Conservation (phyloP, 2,113 vertebrate genomes). For the Mustelus asterias region DNA sequence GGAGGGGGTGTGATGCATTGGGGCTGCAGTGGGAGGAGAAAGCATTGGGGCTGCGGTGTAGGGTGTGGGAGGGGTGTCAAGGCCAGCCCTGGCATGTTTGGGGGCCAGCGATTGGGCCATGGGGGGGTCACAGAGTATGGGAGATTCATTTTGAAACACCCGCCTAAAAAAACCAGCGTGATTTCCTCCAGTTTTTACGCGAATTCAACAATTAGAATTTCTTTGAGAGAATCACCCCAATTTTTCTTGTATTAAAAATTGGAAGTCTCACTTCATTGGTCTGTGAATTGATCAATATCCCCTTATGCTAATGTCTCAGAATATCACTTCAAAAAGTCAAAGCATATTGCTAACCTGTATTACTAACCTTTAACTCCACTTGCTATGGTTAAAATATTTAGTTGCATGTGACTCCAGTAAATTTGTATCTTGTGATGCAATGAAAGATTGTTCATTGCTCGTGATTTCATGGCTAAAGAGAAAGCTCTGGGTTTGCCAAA, state of each 20-base stretch:
- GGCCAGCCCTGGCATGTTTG: too few species aligned
- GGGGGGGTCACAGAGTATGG: too few species aligned
- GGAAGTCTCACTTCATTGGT: not conserved
- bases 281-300: not conserved
- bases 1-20: too few species aligned
- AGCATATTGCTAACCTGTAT: not conserved
- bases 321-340: not conserved
- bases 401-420: not conserved
- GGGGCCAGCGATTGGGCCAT: too few species aligned
- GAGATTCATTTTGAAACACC: too few species aligned
- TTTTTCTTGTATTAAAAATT: not conserved
- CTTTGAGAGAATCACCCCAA: too few species aligned
- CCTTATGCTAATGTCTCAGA: not conserved
- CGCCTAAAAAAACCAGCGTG: too few species aligned
- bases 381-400: not conserved
- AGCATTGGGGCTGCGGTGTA: too few species aligned
- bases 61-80: too few species aligned
- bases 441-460: not conserved
- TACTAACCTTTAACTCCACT: not conserved
- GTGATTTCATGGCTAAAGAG: not conserved
- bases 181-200: too few species aligned
- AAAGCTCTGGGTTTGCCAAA: not conserved
- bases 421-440: not conserved
- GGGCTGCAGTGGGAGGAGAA: too few species aligned
- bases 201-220: too few species aligned